Conservation (phyloP, 2,797 vertebrate species). For the Microtus californicus region DNA sequence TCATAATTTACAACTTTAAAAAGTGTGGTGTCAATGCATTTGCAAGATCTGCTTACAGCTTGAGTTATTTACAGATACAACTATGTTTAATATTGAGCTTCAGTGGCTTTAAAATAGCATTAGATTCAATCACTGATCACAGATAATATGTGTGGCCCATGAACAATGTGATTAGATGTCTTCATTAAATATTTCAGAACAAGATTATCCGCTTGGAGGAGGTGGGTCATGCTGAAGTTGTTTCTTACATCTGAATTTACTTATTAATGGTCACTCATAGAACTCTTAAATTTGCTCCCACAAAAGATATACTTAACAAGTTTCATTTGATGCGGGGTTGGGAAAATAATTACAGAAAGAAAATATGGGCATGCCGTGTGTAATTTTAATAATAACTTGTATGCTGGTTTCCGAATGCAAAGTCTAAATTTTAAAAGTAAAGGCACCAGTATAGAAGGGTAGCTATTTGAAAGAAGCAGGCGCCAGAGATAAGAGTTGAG, state of each 20-base stretch:
- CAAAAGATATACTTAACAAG: background rate
- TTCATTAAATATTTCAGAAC: conserved; percentile 62
- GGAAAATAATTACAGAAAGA: conserved; percentile 2
- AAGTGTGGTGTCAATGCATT: conserved; percentile 65
- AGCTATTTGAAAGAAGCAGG: background rate
- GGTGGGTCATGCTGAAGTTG: background rate
- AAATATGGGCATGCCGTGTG: background rate
- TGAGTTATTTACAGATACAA: conserved; percentile 80
- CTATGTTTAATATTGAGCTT: conserved; percentile 64
- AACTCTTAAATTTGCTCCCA: background rate
- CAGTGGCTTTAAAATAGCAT: conserved; percentile 70
- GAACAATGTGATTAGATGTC: conserved; percentile 51
- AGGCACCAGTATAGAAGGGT: background rate
- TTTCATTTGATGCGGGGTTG: background rate
- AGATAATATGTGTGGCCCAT: conserved; percentile 45
- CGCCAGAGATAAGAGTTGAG: background rate
- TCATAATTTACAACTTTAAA: conserved; percentile 77
- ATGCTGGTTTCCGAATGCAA: background rate
- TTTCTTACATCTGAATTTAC: conserved; percentile 40
- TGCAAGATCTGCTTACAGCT: conserved; percentile 69
- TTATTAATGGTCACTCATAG: background rate
- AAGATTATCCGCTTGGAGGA: conserved; percentile 45
- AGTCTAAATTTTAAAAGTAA: background rate
- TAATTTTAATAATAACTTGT: background rate
- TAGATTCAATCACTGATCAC: conserved; percentile 66